Percentiles rank a stretch among this genome's conserved stretches.
phyloP scores from a whole-genome alignment of 2,113 vertebrate species.

The Monarcha castaneiventris region DNA sequence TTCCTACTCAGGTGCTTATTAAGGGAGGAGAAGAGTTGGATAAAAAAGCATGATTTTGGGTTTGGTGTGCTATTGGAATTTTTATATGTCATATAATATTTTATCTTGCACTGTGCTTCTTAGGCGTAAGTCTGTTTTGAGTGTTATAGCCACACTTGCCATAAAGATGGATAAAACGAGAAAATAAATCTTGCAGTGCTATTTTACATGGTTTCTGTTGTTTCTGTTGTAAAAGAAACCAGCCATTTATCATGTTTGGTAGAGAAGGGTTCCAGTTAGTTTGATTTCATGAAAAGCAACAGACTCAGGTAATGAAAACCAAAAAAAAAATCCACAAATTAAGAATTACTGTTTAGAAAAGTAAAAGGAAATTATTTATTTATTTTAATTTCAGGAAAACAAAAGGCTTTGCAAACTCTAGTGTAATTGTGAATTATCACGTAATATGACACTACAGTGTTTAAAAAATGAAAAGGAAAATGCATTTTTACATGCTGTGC shows the following conservation, averaged over 20 bases:
- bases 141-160: neutral
- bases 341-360: neutral
- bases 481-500: slow-evolving; percentile 17
- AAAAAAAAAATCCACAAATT: no score
- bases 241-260: neutral
- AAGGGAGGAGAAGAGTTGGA: neutral
- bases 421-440: slow-evolving; percentile 27
- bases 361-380: neutral
- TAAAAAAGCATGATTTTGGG: neutral
- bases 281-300: neutral
- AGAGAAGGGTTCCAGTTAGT: neutral
- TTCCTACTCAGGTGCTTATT: neutral
- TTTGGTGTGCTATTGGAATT: neutral
- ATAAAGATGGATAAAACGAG: neutral
- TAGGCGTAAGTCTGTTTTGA: neutral
- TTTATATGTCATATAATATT: neutral
- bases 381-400: neutral
- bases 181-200: slow-evolving; percentile 1
- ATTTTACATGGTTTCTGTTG: neutral
- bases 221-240: neutral
- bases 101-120: neutral
- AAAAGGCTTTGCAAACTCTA: slow-evolving; percentile 23
- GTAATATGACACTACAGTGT: neutral
- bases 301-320: neutral
- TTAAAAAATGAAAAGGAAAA: slow-evolving; percentile 37